Evolutionary conservation across 2,797 vertebrate genomes (phyloP), one percentile per base, ranked within the genome.

Genomic region (Tarsius wallacei): DNA sequence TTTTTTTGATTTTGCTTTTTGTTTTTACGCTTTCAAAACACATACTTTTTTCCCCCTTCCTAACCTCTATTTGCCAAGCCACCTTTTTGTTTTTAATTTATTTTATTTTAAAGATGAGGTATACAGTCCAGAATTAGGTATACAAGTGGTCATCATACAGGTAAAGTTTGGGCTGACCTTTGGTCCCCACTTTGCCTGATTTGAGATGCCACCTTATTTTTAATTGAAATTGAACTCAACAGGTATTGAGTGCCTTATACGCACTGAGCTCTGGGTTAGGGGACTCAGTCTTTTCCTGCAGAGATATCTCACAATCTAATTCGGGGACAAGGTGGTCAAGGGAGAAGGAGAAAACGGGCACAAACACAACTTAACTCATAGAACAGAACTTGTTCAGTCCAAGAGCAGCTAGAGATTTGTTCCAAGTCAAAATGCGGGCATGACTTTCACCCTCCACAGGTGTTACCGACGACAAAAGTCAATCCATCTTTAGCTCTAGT

Each of bases 21-120:
- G 9, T 66, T 57, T 71, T 87, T 78, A 21, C 36, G 14, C 61
- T 93, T 89, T 88, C 47, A 96, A 68, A 82, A 36, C 5, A 22
- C 15, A 24, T 33, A 71, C 42, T 49, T 53, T 93, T 24, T 9
- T 28, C 22, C 5, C 0, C 22, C 26, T 59, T 61, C 42, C 16
- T 26, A 64, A 15, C 21, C 64, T 85, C 21, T 64, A 19, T 81
- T 47, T 85, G 53, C 70, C 91, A 88, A 78, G 47, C 6, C 33
- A 31, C 7, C 21, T 42, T 53, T 42, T 19, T 78, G n/a, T 70
- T 91, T 53, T 16, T 74, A 28, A 15, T 31, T 4, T 1, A 26
- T 74, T 49, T 47, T 51, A 7, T 51, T 31, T 9, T 42, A 42
- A 42, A 42, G 42, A 42, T 42, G 42, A 42, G 42, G 42, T 42